These are phyloP conservation scores for Criorhina ranunculi DNA, from an alignment of 2,888 invertebrate genomes.

Conservation along the genomic window DNA sequence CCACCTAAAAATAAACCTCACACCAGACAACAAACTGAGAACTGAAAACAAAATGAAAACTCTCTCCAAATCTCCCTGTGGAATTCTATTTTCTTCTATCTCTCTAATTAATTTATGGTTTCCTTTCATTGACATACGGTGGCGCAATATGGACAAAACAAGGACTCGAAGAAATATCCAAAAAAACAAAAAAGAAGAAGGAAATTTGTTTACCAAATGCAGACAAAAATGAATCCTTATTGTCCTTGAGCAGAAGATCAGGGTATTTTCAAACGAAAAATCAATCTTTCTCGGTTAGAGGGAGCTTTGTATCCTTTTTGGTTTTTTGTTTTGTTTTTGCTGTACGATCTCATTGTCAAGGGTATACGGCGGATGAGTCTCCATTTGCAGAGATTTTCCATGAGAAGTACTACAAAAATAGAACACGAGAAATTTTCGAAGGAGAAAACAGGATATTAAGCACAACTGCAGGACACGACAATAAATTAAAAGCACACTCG, in stretches of 20 bases:
- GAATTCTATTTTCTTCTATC: conserved; percentile 60
- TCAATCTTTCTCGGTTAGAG: conserved; percentile 57
- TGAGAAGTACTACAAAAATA: conserved; percentile 30
- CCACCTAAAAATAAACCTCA: conserved; percentile 23
- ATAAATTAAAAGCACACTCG: conserved; percentile 75
- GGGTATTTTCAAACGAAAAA: conserved; percentile 49
- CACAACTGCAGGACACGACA: conserved; percentile 74
- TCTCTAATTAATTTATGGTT: conserved; percentile 75
- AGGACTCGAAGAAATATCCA: conserved; percentile 5
- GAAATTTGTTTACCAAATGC: conserved; percentile 66
- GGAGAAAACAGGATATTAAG: conserved; percentile 72
- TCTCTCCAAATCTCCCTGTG: conserved; percentile 25
- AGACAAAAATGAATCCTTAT: conserved; percentile 70
- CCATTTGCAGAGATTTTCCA: conserved; percentile 59
- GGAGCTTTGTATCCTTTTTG: conserved; percentile 17
- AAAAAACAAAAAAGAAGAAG: conserved; percentile 6
- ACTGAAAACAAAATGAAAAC: conserved; percentile 38
- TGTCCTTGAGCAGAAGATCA: conserved; percentile 60
- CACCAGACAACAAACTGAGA: neutral
- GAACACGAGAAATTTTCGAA: conserved; percentile 50
- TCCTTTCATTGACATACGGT: conserved; percentile 74
- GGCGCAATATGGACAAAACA: conserved; percentile 67
- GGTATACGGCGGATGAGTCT: conserved; percentile 40
- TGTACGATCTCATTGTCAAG: conserved; percentile 60
- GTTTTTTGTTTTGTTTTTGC: neutral